Evolutionary conservation across 2,888 invertebrate genomes (phyloP).

Genomic region (Plutella xylostella): DNA sequence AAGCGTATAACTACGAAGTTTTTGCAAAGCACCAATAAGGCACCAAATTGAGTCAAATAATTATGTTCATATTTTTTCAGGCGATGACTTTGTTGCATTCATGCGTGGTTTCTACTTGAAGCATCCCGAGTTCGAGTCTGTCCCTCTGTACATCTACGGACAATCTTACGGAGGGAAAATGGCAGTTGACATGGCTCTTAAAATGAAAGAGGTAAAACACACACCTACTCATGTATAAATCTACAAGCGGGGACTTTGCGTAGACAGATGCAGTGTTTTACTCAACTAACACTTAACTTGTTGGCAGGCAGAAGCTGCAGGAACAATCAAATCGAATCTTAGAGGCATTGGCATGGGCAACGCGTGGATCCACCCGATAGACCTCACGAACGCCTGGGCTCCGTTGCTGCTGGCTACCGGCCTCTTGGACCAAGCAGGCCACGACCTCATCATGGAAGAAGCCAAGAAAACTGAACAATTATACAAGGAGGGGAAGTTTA

Average conservation of each 20-base stretch:
- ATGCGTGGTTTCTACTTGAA: slow-evolving; percentile 76
- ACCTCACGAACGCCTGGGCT: slow-evolving; percentile 87
- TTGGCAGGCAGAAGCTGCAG: slow-evolving; percentile 74
- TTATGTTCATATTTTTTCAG: slow-evolving; percentile 34
- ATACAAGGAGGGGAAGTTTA: slow-evolving; percentile 69
- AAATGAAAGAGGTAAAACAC: slow-evolving; percentile 69
- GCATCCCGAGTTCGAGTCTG: slow-evolving; percentile 76
- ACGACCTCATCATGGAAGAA: slow-evolving; percentile 64
- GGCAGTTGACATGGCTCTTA: slow-evolving; percentile 84
- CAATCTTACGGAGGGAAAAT: slow-evolving; percentile 96
- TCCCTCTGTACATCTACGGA: slow-evolving; percentile 86
- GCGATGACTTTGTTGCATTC: slow-evolving; percentile 79
- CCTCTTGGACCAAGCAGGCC: slow-evolving; percentile 76
- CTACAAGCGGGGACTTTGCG: too few species aligned
- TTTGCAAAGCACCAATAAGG: background rate
- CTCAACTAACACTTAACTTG: too few species aligned
- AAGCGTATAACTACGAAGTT: slow-evolving; percentile 12
- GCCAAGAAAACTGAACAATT: slow-evolving; percentile 69
- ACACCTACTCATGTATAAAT: too few species aligned
- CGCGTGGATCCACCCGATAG: slow-evolving; percentile 91
- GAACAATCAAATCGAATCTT: slow-evolving; percentile 75
- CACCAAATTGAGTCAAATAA: background rate
- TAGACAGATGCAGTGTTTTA: too few species aligned
- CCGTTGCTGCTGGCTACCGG: slow-evolving; percentile 81
- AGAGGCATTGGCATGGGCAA: slow-evolving; percentile 87